Base-by-base conservation (phyloP, 2,797 vertebrate species). In the Epinephelus awoara region DNA sequence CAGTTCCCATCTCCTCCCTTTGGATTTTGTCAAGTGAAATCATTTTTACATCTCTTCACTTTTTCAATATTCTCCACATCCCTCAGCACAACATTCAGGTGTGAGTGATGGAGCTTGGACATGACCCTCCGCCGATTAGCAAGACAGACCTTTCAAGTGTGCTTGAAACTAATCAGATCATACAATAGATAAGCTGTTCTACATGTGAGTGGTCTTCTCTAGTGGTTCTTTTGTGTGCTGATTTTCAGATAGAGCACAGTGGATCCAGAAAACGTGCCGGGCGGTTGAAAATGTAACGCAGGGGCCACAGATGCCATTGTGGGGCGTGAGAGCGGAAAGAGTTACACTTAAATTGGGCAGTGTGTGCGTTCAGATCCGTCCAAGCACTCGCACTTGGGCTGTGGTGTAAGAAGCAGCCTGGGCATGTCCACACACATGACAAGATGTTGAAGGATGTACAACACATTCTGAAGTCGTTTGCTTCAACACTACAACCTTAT, bases 221-320 rank as follows among this genome's bases (percentile, higher is more conserved):
- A n/a, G 14, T n/a, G 21, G 0, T 21, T 69, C 6, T 63, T 14
- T 17, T 64, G 10, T 14, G 1, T 49, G 42, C 27, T 65, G 10
- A 58, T 55, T 51, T 51, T 10, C 25, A 57, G 42, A 44, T 47
- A n/a, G 51, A 50, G 5, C 44, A 27, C 2, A 17, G 0, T 6
- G 11, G 51, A 79, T 18, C 3, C 14, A 47, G 40, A 52, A 47
- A 64, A 12, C 7, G 14, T 64, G 61, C 64, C n/a, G 18, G 57
- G 40, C 74, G 79, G 50, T 51, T 63, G 50, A 52, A 71, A 84
- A 85, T 89, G 8, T 89, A 69, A 72, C 86, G 69, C 52, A 10
- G 19, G 12, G 27, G 62, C 82, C 79, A n/a, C 66, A 88, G 87
- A 93, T 94, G 86, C 88, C 87, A 65, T 78, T 66, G 72, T 55